Evolutionary conservation across 2,797 vertebrate species (phyloP), one percentile per base, ranked within the genome.

Genomic region (Acanthornis magna): DNA sequence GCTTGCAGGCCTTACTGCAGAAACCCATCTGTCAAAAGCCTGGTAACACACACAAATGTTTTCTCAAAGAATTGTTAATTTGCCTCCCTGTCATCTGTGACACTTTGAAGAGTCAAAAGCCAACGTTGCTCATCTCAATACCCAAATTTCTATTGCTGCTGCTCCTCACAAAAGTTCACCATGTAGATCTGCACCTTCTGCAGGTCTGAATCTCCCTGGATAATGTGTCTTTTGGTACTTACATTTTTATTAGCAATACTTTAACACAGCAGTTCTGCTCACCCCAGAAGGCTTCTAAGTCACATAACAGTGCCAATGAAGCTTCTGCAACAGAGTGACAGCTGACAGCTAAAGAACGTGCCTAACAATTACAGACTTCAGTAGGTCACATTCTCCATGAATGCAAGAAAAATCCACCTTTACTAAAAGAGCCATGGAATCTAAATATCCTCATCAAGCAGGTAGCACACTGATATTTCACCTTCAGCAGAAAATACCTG

Each of bases 41-140:
- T 63, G 20, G 58, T 82, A 91, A 62, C 34, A 68, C 62, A 88
- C 58, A 75, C 16, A 80, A 85, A 72, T 82, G 67, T 80, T 93
- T 93, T 85, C 68, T 75, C 87, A 55, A 89, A 85, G 34, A 91
- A 88, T 30, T 83, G 43, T 71, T 91, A 65, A 75, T 93, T 83
- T 91, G 38, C 61, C 17, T 78, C 47, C 36, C 60, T 91, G 66
- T 51, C 79, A 92, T 81, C 79, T 85, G 76, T 36, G 60, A 75
- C 54, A 65, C 62, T 88, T 53, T 25, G n/a, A 93, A 70, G 70
- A 85, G 71, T 92, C 66, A 90, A 79, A 92, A 84, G 30, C n/a
- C 73, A 57, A 6, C 0, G 0, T 0, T 79, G 45, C 25, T 91
- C 57, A 36, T 50, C 73, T 78, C 8, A 3, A 53, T 50, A 81